Conservation (phyloP, 1,140 invertebrate species). For the Helicoverpa armigera region DNA sequence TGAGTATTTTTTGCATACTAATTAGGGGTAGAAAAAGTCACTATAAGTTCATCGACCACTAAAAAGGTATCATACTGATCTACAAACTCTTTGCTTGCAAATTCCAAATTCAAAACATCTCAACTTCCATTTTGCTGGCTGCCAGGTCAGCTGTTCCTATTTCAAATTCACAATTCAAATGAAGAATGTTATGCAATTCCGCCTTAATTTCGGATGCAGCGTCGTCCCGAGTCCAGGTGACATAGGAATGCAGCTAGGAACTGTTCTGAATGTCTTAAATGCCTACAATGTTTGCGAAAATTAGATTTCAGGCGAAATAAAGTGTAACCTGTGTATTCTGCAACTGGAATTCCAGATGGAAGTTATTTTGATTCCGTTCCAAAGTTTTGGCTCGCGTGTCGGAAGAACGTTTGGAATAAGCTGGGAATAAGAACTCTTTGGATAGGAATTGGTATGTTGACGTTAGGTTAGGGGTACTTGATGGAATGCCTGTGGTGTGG, state of each 20-base stretch:
- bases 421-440: background rate
- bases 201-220: conserved; percentile 12
- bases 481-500: background rate
- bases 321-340: conserved; percentile 17
- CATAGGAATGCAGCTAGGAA: conserved; percentile 19
- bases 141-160: background rate
- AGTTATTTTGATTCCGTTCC: conserved; percentile 49
- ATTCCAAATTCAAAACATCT: background rate
- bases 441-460: background rate
- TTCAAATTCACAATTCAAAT: conserved; percentile 23
- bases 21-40: background rate
- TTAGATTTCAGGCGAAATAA: conserved; percentile 60
- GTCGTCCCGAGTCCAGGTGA: conserved; percentile 4
- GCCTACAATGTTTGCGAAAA: conserved; percentile 54
- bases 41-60: too few species aligned
- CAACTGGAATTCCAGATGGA: conserved; percentile 33
- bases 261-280: conserved; percentile 24
- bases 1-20: conserved; percentile 21
- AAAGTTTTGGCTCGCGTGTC: conserved; percentile 38
- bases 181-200: conserved; percentile 31
- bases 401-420: conserved; percentile 18
- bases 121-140: background rate
- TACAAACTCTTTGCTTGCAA: background rate
- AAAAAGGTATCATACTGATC: too few species aligned
- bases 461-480: background rate